Conservation (phyloP, 1,140 invertebrate genomes). For the Pseudomyrmex gracilis region DNA sequence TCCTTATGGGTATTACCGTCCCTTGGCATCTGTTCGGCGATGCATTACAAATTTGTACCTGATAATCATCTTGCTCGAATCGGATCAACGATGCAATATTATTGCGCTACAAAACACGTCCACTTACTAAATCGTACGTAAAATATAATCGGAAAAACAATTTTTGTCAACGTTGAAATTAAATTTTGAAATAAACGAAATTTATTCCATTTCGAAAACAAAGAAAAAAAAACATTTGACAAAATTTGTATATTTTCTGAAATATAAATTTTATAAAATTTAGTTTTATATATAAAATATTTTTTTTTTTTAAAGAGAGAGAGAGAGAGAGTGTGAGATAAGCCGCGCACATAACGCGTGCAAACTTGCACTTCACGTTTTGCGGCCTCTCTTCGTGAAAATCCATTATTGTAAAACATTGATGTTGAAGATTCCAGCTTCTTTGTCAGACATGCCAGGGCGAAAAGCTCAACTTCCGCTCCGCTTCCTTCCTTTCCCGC, state of each 20-base stretch:
- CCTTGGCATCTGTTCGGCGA: slow-evolving; percentile 49
- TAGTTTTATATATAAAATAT: no score
- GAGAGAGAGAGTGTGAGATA: no score
- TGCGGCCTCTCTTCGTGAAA: slow-evolving; percentile 28
- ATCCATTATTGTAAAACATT: slow-evolving; percentile 66
- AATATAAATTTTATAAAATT: background rate
- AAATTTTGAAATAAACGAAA: background rate
- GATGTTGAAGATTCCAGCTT: slow-evolving; percentile 67
- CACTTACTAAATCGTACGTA: background rate
- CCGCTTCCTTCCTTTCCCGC: slow-evolving; percentile 33
- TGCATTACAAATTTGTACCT: slow-evolving; percentile 61
- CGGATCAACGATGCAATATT: background rate
- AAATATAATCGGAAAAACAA: background rate
- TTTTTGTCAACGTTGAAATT: background rate
- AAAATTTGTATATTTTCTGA: background rate
- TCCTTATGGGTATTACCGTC: slow-evolving; percentile 51
- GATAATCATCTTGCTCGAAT: slow-evolving; percentile 44
- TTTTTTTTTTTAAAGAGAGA: no score
- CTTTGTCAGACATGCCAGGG: slow-evolving; percentile 57
- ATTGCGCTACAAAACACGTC: slow-evolving; percentile 5
- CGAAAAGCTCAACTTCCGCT: slow-evolving; percentile 62
- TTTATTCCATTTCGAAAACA: no score
- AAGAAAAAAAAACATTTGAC: no score
- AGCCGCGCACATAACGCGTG: background rate
- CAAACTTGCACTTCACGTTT: slow-evolving; percentile 6